These are phyloP conservation scores for Mellivora capensis DNA, from an alignment of 2,113 vertebrate genomes.

Conservation along the genomic window DNA sequence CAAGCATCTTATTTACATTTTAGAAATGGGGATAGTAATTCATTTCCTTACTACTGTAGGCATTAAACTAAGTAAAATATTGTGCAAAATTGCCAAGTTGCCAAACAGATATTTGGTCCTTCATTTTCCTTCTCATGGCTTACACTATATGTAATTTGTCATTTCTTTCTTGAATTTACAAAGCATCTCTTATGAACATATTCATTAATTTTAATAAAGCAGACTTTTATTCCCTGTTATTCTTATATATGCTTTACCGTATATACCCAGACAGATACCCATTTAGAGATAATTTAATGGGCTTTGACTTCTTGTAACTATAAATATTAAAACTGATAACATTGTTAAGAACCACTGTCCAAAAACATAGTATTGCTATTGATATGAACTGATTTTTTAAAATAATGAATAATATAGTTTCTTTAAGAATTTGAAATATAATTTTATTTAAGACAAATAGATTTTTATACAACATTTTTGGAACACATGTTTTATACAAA, in stretches of 20 bases:
- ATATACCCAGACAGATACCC: background rate
- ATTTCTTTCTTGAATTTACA: background rate
- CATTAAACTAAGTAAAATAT: background rate
- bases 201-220: background rate
- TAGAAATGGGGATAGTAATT: background rate
- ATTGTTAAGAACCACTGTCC: background rate
- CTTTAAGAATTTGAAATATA: background rate
- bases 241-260: background rate
- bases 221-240: background rate
- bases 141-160: background rate
- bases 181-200: background rate
- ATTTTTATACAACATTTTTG: background rate
- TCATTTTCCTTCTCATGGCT: background rate
- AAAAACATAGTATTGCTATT: background rate
- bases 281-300: background rate
- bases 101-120: background rate
- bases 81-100: background rate
- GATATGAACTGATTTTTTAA: background rate
- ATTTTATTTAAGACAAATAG: background rate
- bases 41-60: background rate
- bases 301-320: background rate
- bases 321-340: background rate
- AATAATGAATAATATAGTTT: background rate
- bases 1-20: background rate
- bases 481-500: background rate